Base-by-base conservation (phyloP, 2,113 vertebrate species). In the Copsychus sechellarum region DNA sequence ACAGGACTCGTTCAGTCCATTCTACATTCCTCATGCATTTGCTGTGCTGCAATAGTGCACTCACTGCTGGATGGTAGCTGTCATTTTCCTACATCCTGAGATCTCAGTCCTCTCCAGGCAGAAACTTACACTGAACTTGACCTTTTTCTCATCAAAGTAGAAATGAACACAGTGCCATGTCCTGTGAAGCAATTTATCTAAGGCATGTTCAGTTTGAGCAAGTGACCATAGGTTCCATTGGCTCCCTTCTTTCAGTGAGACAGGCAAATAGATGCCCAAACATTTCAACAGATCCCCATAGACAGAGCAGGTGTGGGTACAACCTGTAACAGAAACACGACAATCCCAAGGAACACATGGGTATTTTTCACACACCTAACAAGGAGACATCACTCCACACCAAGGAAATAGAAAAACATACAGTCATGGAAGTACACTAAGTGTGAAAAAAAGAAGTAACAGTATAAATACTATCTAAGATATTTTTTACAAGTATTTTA, bases 281-380 rank as follows among this genome's bases (percentile, higher is more conserved):
- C 1, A 0, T n/a, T 69, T 42, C 56, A 73, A 42, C 0, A 1
- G 26, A 77, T 64, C 38, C 34, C 34, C 36, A 50, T 1, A 60
- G 22, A 73, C 11, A 73, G 43, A 43, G 19, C 48, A 65, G 24
- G 43, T 19, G 23, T 43, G 14, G 26, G 31, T 77, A 60, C 25
- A 65, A 36, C 12, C 40, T 29, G 14, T 23, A 45, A 77, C 18
- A 88, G 29, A 67, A 86, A 53, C 34, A 60, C 13, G 9, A 5
- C 0, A 0, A 40, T 18, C 33, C 34, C 34, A 67, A 78, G 50
- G 28, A 40, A 45, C 0, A 4, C 33, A 28, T 0, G 0, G 8
- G 9, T 47, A 29, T 54, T 91, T 88, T 86, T 74, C 56, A 62
- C 47, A 47, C 2, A 18, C 8, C 9, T 53, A 57, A 6, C 43